phyloP scores from a whole-genome alignment of 2,113 vertebrate genomes.

The Lichenostomus cassidix region DNA sequence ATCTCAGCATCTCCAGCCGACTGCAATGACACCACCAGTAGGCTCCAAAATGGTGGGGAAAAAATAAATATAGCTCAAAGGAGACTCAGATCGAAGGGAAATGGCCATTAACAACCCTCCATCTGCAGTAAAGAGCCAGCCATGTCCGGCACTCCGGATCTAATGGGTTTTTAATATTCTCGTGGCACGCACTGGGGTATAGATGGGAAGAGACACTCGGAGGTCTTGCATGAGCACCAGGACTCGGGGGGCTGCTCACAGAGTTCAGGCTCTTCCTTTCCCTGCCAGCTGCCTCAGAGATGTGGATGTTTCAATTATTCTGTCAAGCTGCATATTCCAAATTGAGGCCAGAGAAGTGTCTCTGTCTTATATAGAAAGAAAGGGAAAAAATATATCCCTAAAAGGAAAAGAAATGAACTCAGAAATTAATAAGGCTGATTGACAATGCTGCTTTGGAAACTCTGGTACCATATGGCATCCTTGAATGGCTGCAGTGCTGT shows the following conservation, averaged over 20 bases:
- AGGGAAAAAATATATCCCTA: constrained; percentile 28
- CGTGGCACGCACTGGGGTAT: constrained; percentile 12
- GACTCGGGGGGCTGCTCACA: neutral
- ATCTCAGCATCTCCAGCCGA: neutral
- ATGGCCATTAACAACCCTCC: constrained; percentile 32
- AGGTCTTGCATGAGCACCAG: constrained; percentile 45
- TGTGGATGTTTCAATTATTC: constrained; percentile 48
- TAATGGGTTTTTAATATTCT: constrained; percentile 62
- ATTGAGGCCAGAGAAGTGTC: constrained; percentile 21
- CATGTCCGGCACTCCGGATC: constrained; percentile 2
- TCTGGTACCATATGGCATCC: constrained; percentile 72
- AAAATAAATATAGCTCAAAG: constrained; percentile 19
- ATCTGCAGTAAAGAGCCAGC: constrained; percentile 32
- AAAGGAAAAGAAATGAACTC: constrained; percentile 68
- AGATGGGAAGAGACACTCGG: constrained; percentile 28
- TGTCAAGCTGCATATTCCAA: constrained; percentile 48
- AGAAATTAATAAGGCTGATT: constrained; percentile 72
- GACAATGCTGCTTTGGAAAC: constrained; percentile 72
- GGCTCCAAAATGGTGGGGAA: constrained; percentile 13
- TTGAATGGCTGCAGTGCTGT: constrained; percentile 70
- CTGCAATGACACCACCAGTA: neutral
- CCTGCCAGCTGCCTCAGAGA: constrained; percentile 41
- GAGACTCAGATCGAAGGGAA: constrained; percentile 31
- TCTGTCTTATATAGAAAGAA: constrained; percentile 35
- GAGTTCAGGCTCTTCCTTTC: constrained; percentile 33